A percentile compares a stretch with the other conserved stretches of the same genome.
Evolutionary conservation across 2,888 invertebrate genomes (phyloP).

Genomic region (Leptinotarsa haldemani): DNA sequence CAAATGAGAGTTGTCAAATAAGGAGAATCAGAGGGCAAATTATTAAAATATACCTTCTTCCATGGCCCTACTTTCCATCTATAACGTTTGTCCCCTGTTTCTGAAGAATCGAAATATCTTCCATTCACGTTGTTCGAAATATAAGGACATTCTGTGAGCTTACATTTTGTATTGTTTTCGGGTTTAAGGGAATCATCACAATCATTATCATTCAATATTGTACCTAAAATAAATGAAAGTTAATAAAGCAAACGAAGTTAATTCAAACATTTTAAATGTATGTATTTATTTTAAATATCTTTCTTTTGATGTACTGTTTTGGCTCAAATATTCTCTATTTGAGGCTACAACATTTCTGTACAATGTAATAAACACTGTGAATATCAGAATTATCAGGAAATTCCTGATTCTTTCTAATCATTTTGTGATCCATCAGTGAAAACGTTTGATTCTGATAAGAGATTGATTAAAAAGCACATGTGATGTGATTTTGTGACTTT

Average conservation of each 20-base stretch:
- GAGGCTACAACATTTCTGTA: no score
- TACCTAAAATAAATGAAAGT: constrained; percentile 39
- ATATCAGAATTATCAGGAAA: no score
- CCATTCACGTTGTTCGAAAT: constrained; percentile 46
- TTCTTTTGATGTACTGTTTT: no score
- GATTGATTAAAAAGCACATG: neutral
- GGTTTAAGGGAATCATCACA: constrained; percentile 52
- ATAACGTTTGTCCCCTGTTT: constrained; percentile 50
- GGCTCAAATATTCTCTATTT: no score
- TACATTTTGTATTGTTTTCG: constrained; percentile 50
- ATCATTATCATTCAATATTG: constrained; percentile 46
- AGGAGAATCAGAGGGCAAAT: no score
- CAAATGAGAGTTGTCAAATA: no score
- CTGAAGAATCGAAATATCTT: constrained; percentile 51
- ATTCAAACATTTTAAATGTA: no score
- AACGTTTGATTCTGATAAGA: neutral
- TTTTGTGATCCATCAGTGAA: neutral
- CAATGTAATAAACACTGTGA: no score
- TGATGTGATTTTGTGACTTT: neutral
- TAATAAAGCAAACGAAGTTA: no score
- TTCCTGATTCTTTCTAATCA: no score
- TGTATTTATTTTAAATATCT: no score
- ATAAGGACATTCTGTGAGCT: constrained; percentile 53
- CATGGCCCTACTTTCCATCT: constrained; percentile 64
- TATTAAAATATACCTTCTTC: constrained; percentile 63